Evolutionary conservation across 2,888 invertebrate genomes (phyloP).

Genomic region (Acrobasis repandana): DNA sequence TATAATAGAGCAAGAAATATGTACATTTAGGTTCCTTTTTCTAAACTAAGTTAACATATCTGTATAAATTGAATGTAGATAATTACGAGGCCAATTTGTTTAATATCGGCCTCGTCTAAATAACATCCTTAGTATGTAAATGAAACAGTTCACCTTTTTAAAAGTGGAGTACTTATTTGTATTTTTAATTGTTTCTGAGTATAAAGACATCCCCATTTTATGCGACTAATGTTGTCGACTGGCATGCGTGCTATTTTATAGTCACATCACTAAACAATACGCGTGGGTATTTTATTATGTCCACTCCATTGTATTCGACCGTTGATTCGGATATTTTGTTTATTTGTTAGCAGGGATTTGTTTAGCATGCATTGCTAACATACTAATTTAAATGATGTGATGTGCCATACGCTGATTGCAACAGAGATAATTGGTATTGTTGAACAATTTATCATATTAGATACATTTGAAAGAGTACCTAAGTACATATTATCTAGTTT

Average conservation of each 20-base stretch:
- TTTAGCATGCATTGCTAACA: conserved; percentile 20
- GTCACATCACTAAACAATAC: conserved; percentile 43
- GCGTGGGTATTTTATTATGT: conserved; percentile 49
- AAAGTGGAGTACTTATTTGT: neutral
- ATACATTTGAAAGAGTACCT: no score
- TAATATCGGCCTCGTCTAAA: conserved; percentile 10
- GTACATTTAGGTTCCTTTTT: no score
- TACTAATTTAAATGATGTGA: conserved; percentile 9
- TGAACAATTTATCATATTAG: no score
- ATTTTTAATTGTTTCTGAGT: conserved; percentile 27
- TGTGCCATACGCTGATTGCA: neutral
- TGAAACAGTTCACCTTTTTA: conserved; percentile 12
- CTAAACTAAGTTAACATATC: neutral
- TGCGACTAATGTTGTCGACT: conserved; percentile 23
- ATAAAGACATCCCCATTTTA: conserved; percentile 28
- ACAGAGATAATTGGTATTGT: neutral
- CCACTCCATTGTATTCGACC: conserved; percentile 47
- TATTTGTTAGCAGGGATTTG: conserved; percentile 6
- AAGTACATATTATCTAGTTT: no score
- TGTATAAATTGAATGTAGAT: neutral
- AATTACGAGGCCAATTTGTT: conserved; percentile 3
- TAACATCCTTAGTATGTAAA: conserved; percentile 15
- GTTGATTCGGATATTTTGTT: conserved; percentile 24
- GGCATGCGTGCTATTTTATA: conserved; percentile 35
- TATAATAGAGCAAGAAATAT: no score